These are phyloP conservation scores for Amphiprion clarkii DNA, from an alignment of 2,797 vertebrate species.

Conservation along the genomic window DNA sequence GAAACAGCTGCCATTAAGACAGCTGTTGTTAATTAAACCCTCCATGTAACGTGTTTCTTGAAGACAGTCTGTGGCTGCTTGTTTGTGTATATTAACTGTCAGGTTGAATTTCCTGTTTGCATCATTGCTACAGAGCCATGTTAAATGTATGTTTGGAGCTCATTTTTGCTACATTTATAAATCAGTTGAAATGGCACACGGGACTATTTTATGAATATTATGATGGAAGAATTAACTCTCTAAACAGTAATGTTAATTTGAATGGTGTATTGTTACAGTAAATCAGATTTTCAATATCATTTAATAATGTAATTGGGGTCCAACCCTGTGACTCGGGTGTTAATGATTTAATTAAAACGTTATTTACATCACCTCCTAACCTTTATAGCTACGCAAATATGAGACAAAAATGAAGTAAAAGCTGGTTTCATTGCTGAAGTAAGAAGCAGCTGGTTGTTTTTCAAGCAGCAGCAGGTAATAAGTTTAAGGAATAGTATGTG, in stretches of 20 bases:
- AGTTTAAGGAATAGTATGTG: too few relatives aligned
- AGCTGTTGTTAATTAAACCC: too few relatives aligned
- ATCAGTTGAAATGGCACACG: not conserved
- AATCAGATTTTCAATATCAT: constrained; percentile 15
- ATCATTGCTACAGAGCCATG: too few relatives aligned
- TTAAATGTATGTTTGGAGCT: not conserved
- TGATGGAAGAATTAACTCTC: not conserved
- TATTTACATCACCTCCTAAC: not conserved
- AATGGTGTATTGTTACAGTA: not conserved
- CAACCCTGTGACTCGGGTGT: constrained; percentile 3
- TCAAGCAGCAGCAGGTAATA: not conserved
- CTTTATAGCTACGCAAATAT: not conserved
- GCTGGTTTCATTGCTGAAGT: too few relatives aligned
- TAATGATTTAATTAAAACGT: not conserved
- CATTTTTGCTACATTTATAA: not conserved
- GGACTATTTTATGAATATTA: not conserved
- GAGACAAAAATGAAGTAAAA: not conserved
- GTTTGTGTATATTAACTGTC: too few relatives aligned
- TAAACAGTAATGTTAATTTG: not conserved
- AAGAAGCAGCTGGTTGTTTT: too few relatives aligned
- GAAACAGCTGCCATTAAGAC: too few relatives aligned
- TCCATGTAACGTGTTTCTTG: too few relatives aligned
- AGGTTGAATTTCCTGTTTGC: too few relatives aligned
- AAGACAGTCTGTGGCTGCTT: too few relatives aligned
- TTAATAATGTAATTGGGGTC: constrained; percentile 9